Base-by-base conservation (phyloP, 2,797 vertebrate genomes). In the Oreochromis mossambicus region DNA sequence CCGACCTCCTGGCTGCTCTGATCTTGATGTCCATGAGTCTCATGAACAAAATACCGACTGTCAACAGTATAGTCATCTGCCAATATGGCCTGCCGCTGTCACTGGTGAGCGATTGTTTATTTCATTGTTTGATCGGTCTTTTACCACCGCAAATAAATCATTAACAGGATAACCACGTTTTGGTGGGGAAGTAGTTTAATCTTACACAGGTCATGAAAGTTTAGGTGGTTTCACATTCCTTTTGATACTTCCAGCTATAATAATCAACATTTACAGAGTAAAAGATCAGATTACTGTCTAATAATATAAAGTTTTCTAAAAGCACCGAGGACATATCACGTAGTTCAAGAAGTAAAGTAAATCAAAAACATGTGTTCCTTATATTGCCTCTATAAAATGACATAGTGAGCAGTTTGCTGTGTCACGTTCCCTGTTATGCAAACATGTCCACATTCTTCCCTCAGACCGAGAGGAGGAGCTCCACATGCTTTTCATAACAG, bases 1-100 rank as follows among this genome's bases (percentile, higher is more conserved):
- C 97, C 1, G 97, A 97, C 89, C 91, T 97, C 54, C 88, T 97
- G 89, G 97, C 95, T 0, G 94, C 97, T 6, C 8, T 92, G 1
- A 78, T 91, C 38, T 92, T 97, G 83, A 91, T 96, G 91, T 83
- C 52, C 82, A 95, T 81, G 0, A 93, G 88, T 43, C 32, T 85
- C 29, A 82, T 96, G 78, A 97, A 97, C 89, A 89, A 92, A 4
- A 7, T 86, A 2, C 48, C 3, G 3, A 32, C 4, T 10, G 50
- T 86, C 50, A 29, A 10, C 1, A 92, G 55, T 0, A 86, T 88
- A 0, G 1, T 6, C 1, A 54, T 95, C 84, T 97, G 97, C 34
- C 92, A 91, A 5, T 92, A 93, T 5, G 87, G 87, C 43, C 83
- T 95, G 63, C 94, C 96, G 7, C 93, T 97, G 83, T 95, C 96